Base-by-base conservation (phyloP, 2,797 vertebrate species). In the Pangasius mekongensis region DNA sequence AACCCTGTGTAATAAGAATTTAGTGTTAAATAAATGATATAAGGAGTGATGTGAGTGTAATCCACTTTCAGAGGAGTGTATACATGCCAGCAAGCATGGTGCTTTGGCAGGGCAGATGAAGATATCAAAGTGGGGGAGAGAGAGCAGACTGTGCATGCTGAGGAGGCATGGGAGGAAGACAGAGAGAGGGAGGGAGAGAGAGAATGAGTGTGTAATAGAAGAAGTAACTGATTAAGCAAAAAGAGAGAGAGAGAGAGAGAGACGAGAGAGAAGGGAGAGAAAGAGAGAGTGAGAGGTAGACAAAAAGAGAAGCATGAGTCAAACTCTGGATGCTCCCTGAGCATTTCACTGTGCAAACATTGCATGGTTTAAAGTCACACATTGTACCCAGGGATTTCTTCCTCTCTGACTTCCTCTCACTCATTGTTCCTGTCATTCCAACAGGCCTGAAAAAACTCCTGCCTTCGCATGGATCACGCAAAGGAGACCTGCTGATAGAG, bases 91-190 rank as follows among this genome's bases (percentile, higher is more conserved):
- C 85, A 91, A 91, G 90, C 89, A 87, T 87, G 76, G 87, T 88
- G 91, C 85, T 87, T 86, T 91, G 90, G 91, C 89, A 87, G 91
- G 91, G 92, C 91, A 93, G 91, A 95, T 95, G 92, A 95, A 95
- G 94, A 95, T 93, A 94, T 95, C 94, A 95, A 92, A 94, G 93
- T 93, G 91, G 91, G 92, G 90, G 90, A 91, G 90, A 87, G 86
- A 89, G 84, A 89, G 90, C 90, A 93, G 91, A 91, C 91, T 87
- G 64, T 78, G 91, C 93, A 95, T 94, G 92, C 91, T 92, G 92
- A 93, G 92, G 89, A 93, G 91, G 89, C 91, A 87, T 91, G 92
- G 86, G 89, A 90, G 88, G 80, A 60, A 82, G 36, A 88, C 73
- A 82, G 60, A 52, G 60, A 67, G 49, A 69, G 10, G 54, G 54